These are phyloP conservation scores for Rhagium mordax DNA, from an alignment of 2,888 invertebrate genomes.

Conservation along the genomic window DNA sequence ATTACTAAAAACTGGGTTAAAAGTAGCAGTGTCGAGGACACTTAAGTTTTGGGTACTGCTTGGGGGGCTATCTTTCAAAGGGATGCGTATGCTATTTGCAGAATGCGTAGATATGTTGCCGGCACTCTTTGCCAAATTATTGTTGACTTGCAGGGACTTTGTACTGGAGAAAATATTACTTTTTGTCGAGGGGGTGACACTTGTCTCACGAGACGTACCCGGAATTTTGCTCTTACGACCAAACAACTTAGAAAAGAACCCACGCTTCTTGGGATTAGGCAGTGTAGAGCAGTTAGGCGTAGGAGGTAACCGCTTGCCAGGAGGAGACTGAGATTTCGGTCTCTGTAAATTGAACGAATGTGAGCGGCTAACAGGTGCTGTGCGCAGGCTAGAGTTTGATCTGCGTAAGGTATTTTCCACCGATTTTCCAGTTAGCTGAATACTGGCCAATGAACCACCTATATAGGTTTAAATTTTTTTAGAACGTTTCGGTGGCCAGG, in stretches of 20 bases:
- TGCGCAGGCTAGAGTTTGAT: slow-evolving; percentile 52
- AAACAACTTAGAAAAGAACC: slow-evolving; percentile 78
- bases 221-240: slow-evolving; percentile 72
- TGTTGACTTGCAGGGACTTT: slow-evolving; percentile 51
- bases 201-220: slow-evolving; percentile 61
- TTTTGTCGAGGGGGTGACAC: slow-evolving; percentile 53
- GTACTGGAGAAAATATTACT: slow-evolving; percentile 40
- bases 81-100: slow-evolving; percentile 75
- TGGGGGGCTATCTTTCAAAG: slow-evolving; percentile 75
- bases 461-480: slow-evolving; percentile 72
- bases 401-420: slow-evolving; percentile 51
- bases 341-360: slow-evolving; percentile 63
- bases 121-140: slow-evolving; percentile 65
- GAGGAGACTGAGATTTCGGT: slow-evolving; percentile 64
- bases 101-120: slow-evolving; percentile 62
- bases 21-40: background rate
- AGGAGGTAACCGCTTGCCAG: slow-evolving; percentile 68
- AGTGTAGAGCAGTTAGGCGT: slow-evolving; percentile 66
- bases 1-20: slow-evolving; percentile 9
- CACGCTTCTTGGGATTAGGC: slow-evolving; percentile 75
- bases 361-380: slow-evolving; percentile 58
- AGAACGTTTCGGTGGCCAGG: slow-evolving; percentile 85
- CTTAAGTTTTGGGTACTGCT: slow-evolving; percentile 34
- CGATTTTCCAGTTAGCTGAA: slow-evolving; percentile 50
- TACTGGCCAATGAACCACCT: slow-evolving; percentile 59